phyloP scores from a whole-genome alignment of 2,113 vertebrate species.

The Notiomystis cincta region DNA sequence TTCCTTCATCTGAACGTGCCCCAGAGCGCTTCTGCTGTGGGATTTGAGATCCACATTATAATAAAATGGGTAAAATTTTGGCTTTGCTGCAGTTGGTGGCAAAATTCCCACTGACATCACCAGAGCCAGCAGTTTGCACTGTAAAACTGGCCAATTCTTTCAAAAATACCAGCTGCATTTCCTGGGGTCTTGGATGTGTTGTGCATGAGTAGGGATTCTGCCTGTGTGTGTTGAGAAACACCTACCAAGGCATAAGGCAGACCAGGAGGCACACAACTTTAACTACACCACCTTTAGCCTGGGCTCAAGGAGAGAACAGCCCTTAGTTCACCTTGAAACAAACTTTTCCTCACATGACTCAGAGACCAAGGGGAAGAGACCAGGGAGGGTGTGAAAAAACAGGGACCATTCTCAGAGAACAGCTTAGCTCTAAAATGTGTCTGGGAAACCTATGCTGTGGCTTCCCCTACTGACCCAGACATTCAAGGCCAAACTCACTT shows the following conservation, averaged over 20 bases:
- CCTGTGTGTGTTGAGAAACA: neutral
- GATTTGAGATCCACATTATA: slow-evolving; percentile 25
- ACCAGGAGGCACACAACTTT: neutral
- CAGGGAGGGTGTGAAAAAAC: neutral
- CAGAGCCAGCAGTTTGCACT: slow-evolving; percentile 50
- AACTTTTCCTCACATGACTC: neutral
- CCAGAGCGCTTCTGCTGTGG: slow-evolving; percentile 33
- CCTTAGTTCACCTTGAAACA: neutral
- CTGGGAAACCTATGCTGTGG: neutral
- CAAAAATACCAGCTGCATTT: slow-evolving; percentile 60
- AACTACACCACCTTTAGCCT: neutral
- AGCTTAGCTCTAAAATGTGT: neutral
- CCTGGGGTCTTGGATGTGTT: slow-evolving; percentile 44
- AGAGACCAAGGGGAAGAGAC: neutral
- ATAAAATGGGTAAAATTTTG: slow-evolving; percentile 50
- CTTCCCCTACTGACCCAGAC: neutral
- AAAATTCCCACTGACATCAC: slow-evolving; percentile 54
- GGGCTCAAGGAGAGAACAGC: neutral
- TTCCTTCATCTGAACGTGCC: neutral
- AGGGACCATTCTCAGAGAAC: neutral
- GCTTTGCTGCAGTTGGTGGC: slow-evolving; percentile 44
- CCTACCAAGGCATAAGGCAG: neutral
- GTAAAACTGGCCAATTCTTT: slow-evolving; percentile 36
- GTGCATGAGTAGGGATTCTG: neutral
- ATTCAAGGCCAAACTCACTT: neutral